Base-by-base conservation (phyloP, 2,113 vertebrate species). In the Bujurquina vittata region DNA sequence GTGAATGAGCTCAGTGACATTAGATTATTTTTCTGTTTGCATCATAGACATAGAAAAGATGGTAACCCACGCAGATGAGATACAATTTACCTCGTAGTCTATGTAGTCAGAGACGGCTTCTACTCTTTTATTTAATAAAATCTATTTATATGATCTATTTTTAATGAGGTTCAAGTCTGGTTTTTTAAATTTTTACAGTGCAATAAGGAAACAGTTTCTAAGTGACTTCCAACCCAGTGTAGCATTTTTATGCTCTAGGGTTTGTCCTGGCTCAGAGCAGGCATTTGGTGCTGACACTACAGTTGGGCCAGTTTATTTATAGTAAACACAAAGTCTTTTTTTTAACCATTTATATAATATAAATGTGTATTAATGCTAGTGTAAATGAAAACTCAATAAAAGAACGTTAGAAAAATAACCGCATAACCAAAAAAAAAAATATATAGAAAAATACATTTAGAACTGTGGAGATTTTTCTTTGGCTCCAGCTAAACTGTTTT, bases 141-240 rank as follows among this genome's bases (percentile, higher is more conserved):
- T 54, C n/a, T n/a, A n/a, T n/a, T n/a, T n/a, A n/a, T n/a, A n/a
- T n/a, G n/a, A 33, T 33, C 0, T 1, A n/a, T 54, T 72, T 52
- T 72, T 72, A n/a, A 72, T 54, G 67, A 72, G 46, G 23, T 33
- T 72, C n/a, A 72, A 54, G 67, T 72, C 46, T 72, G 67, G 65
- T 49, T 52, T 52, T 29, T 69, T 49, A 20, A 49, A 69, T 23
- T 54, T 72, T 54, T 33, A 33, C 5, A 72, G 10, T 72, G 46
- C 33, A 72, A 33, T 29, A 33, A 72, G 26, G 17, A 72, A 49
- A n/a, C 26, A 3, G 26, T n/a, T 54, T 72, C 6, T 52, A 72
- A 72, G 29, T 54, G 46, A 54, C 26, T 52, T n/a, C 26, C 4
- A 72, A 72, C 0, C 18, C 31, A 54, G 26, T 33, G 46, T 18